These are phyloP conservation scores for Beris morrisii DNA, from an alignment of 2,888 invertebrate genomes.

Conservation along the genomic window DNA sequence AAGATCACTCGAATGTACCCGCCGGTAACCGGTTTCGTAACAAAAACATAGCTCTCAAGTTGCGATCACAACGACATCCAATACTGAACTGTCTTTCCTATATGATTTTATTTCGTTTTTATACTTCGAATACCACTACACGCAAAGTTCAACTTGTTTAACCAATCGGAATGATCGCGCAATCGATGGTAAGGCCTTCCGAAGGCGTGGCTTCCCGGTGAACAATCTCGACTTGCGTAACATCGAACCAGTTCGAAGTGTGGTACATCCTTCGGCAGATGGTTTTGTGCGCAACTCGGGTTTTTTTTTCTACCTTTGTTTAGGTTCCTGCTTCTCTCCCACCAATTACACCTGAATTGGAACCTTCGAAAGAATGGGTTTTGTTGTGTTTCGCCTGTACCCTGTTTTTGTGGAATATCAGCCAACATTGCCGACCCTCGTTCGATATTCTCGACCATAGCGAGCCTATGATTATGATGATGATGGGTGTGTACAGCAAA, in stretches of 20 bases:
- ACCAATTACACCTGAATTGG: not conserved
- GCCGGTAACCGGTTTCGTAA: constrained; percentile 32
- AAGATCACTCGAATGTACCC: constrained; percentile 10
- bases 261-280: too few relatives aligned
- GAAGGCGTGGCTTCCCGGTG: constrained; percentile 14
- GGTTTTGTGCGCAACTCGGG: too few relatives aligned
- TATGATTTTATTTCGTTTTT: constrained; percentile 32
- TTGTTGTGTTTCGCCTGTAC: too few relatives aligned
- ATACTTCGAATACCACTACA: constrained; percentile 25
- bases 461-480: too few relatives aligned
- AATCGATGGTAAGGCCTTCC: not conserved
- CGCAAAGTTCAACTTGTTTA: not conserved
- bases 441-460: too few relatives aligned
- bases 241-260: not conserved
- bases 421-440: too few relatives aligned
- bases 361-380: too few relatives aligned
- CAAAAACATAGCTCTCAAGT: constrained; percentile 23
- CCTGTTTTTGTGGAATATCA: too few relatives aligned
- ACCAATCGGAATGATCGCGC: constrained; percentile 32
- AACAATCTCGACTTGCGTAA: constrained; percentile 8
- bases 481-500: constrained; percentile 44
- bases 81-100: constrained; percentile 34
- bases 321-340: constrained; percentile 2
- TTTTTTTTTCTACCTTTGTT: not conserved
- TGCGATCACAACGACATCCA: constrained; percentile 34